Base-by-base conservation (phyloP, 1,140 invertebrate species). In the Delia radicum region DNA sequence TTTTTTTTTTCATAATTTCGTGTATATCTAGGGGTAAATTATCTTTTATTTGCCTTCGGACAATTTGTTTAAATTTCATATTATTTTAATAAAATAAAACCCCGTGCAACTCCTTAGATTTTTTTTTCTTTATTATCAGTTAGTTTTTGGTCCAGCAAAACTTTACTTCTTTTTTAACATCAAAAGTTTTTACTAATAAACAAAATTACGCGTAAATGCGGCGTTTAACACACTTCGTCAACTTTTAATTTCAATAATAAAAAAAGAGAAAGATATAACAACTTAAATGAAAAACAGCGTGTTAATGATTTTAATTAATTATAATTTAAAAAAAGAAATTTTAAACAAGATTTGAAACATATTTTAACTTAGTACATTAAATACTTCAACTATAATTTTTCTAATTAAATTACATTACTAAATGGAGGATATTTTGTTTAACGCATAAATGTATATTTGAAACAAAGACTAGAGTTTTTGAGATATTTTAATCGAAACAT, bases 161-260 rank as follows among this genome's bases (percentile, higher is more conserved):
- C n/a, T 37, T 37, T 69, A 33, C 18, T 67, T 73, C 12, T 73
- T 72, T 46, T 42, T 24, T 46, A 73, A 28, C 63, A 33, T 67
- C 27, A 67, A 29, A 10, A 65, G 21, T 65, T 65, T 65, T 65
- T 24, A 65, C 42, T 48, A 4, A 0, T 28, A 61, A 65, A 10
- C 26, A 65, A 65, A 8, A 24, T 33, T 69, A 69, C 21, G 65
- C 65, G 65, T 69, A 69, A 73, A 28, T 73, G 72, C 72, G 72
- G 72, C 72, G 72, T 73, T 73, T 73, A 73, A 82, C 83, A 83
- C 83, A 85, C 83, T 85, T 85, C 83, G 83, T 85, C 83, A 85
- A 85, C 83, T 85, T 85, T 85, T 81, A 73, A 24, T 28, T 76
- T 37, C 72, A 69, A 24, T n/a, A n/a, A n/a, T n/a, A n/a, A 31